A percentile compares a stretch with the other conserved stretches of the same genome.
phyloP scores from a whole-genome alignment of 2,888 invertebrate species.

The Plagodis pulveraria region DNA sequence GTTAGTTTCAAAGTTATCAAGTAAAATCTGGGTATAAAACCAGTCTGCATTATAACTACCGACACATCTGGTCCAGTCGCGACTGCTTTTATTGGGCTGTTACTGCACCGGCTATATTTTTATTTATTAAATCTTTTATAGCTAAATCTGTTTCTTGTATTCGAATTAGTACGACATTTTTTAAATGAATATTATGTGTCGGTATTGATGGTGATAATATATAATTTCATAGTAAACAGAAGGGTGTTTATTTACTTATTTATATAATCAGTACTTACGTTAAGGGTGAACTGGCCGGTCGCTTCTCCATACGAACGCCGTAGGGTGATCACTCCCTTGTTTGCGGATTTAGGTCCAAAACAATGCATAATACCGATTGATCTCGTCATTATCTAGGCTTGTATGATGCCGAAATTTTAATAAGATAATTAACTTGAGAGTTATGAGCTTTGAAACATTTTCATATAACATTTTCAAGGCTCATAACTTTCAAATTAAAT shows the following conservation, averaged over 20 bases:
- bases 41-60: conserved; percentile 20
- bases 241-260: not conserved
- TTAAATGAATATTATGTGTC: not conserved
- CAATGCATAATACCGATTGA: too few species aligned
- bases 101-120: conserved; percentile 25
- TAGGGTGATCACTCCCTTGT: too few species aligned
- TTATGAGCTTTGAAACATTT: too few species aligned
- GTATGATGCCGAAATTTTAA: too few species aligned
- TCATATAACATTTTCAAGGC: too few species aligned
- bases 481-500: too few species aligned
- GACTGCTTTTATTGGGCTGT: conserved; percentile 26
- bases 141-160: conserved; percentile 14
- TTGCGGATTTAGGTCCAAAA: too few species aligned
- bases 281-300: too few species aligned
- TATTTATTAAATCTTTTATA: conserved; percentile 22
- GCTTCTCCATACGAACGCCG: too few species aligned
- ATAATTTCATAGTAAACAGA: not conserved
- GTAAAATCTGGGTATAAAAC: conserved; percentile 14
- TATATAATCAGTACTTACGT: too few species aligned
- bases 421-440: too few species aligned
- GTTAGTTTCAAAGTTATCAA: conserved; percentile 7
- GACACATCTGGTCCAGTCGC: conserved; percentile 22
- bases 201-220: conserved; percentile 2
- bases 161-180: conserved; percentile 6
- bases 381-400: too few species aligned